Evolutionary conservation across 2,113 vertebrate genomes (phyloP).

Genomic region (Rhombomys opimus): DNA sequence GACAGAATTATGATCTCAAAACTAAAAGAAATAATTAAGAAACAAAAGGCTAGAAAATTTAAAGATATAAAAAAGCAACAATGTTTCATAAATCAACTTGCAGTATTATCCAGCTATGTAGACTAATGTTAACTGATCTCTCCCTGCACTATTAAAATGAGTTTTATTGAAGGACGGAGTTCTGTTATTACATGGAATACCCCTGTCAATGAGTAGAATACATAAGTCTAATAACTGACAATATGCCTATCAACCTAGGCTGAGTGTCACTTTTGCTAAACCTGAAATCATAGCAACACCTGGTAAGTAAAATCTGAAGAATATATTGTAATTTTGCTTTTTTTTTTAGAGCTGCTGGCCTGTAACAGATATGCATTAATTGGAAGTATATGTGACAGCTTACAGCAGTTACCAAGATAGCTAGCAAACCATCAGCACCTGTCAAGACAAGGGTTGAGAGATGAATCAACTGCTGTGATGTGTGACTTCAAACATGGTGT

Average conservation of each 20-base stretch:
- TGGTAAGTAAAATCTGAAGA: constrained; percentile 83
- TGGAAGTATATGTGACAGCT: constrained; percentile 87
- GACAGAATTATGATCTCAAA: neutral
- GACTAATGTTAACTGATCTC: constrained; percentile 19
- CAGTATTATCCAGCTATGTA: neutral
- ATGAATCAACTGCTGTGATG: constrained; percentile 83
- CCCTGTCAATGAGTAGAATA: constrained; percentile 35
- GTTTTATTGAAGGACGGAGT: neutral
- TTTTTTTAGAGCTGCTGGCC: constrained; percentile 83
- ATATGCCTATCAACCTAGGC: constrained; percentile 75
- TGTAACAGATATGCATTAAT: constrained; percentile 88
- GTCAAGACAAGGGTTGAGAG: constrained; percentile 78
- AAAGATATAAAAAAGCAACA: neutral
- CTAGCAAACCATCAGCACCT: constrained; percentile 78
- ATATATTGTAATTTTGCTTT: constrained; percentile 84
- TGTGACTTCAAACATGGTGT: constrained; percentile 84
- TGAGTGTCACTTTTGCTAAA: constrained; percentile 72
- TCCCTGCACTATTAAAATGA: constrained; percentile 18
- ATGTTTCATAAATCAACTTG: neutral
- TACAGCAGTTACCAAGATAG: constrained; percentile 75
- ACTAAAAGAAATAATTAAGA: neutral
- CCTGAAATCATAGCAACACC: constrained; percentile 86
- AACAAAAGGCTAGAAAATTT: neutral
- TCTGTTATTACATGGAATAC: neutral
- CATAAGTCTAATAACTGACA: constrained; percentile 72